Conservation (phyloP, 2,888 invertebrate genomes). For the Cyclophora albipunctata region DNA sequence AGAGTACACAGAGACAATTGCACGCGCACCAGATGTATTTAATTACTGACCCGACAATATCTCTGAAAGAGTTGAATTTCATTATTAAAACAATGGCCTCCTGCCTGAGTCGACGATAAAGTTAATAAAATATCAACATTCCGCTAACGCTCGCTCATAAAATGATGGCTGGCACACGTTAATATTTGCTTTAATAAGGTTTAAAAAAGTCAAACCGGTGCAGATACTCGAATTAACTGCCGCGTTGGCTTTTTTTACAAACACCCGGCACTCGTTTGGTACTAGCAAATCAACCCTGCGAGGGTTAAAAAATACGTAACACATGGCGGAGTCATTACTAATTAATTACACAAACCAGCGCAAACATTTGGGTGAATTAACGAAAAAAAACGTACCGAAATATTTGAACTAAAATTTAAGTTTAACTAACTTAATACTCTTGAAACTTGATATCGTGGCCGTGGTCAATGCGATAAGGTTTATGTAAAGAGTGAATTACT, state of each 20-base stretch:
- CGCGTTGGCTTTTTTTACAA: conserved; percentile 45
- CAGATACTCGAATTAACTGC: conserved; percentile 49
- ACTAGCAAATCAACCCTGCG: conserved; percentile 47
- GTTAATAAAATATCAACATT: conserved; percentile 69
- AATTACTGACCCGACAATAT: conserved; percentile 68
- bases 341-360: conserved; percentile 36
- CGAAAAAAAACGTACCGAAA: no score
- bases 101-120: conserved; percentile 47
- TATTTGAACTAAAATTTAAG: conserved; percentile 16
- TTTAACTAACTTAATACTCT: conserved; percentile 26
- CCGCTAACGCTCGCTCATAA: conserved; percentile 50
- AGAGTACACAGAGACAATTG: conserved; percentile 48
- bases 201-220: conserved; percentile 44
- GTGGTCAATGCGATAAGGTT: conserved; percentile 33
- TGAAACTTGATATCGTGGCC: conserved; percentile 31
- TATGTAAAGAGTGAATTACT: conserved; percentile 37
- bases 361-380: conserved; percentile 24
- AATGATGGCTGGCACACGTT: conserved; percentile 49
- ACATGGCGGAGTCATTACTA: conserved; percentile 52
- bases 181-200: conserved; percentile 64
- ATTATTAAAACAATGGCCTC: conserved; percentile 52
- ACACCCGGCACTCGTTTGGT: conserved; percentile 32
- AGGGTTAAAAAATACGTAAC: conserved; percentile 46
- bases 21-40: conserved; percentile 67
- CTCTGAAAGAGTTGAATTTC: conserved; percentile 58